Evolutionary conservation across 1,140 invertebrate genomes (phyloP).

Genomic region (Plectrocnemia conspersa): DNA sequence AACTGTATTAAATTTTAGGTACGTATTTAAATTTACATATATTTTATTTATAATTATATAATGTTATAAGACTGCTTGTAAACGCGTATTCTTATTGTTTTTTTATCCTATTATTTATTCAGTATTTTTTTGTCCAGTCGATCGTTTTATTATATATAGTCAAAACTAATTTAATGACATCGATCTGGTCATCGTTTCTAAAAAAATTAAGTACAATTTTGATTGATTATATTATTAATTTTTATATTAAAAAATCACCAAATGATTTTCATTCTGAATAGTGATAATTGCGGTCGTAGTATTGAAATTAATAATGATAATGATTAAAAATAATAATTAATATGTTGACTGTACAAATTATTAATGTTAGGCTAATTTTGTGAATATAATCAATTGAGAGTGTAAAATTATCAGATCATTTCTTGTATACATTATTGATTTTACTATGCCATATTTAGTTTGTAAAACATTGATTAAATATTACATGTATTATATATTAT

Average conservation of each 20-base stretch:
- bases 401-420: slow-evolving; percentile 32
- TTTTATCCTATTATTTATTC: slow-evolving; percentile 31
- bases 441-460: slow-evolving; percentile 36
- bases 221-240: background rate
- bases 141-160: background rate
- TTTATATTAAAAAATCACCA: background rate
- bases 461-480: slow-evolving; percentile 25
- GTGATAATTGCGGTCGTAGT: slow-evolving; percentile 8
- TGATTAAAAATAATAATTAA: slow-evolving; percentile 22
- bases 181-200: background rate
- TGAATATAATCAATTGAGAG: slow-evolving; percentile 31
- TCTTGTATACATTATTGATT: slow-evolving; percentile 34
- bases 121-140: slow-evolving; percentile 3
- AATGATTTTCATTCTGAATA: slow-evolving; percentile 2
- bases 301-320: slow-evolving; percentile 17
- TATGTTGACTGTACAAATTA: slow-evolving; percentile 36
- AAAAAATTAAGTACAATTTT: too few relatives aligned
- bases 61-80: slow-evolving; percentile 35
- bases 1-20: too few relatives aligned
- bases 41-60: slow-evolving; percentile 30
- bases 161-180: background rate
- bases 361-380: slow-evolving; percentile 32
- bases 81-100: slow-evolving; percentile 31
- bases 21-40: slow-evolving; percentile 16
- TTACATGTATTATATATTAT: slow-evolving; percentile 6